Evolutionary conservation across 1,140 invertebrate genomes (phyloP), one percentile per base, ranked within the genome.

Genomic region (Hyposmocoma kahamanoa): DNA sequence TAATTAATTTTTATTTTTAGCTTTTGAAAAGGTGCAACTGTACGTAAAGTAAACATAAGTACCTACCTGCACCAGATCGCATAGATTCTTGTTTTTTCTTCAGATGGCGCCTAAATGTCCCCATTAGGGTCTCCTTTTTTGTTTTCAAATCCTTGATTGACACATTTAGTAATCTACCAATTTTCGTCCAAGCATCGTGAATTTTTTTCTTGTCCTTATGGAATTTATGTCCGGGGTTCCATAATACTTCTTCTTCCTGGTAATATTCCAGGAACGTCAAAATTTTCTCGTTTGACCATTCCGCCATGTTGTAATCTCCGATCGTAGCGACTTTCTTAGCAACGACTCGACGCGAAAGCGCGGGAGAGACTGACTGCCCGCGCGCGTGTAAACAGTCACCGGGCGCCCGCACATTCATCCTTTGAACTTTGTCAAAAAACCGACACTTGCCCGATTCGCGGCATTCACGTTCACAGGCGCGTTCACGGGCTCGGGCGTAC

Each of bases 41-140:
- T n/a, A n/a, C n/a, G n/a, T n/a, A n/a, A n/a, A n/a, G n/a, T n/a
- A n/a, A n/a, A n/a, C 3, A 13, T 24, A 42, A 13, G 11, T 22
- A 47, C 38, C 24, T 53, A 36, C 54, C 54, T 44, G 49, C 41
- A n/a, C 50, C 46, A 48, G 49, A 57, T 28, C 49, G 49, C 13
- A 30, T 44, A 22, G 55, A 58, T 10, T 49, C 50, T 32, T 44
- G 44, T 50, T 46, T 50, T 15, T 46, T 53, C 50, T 58, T 57
- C 42, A 57, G 46, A 22, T 58, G 46, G 11, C 42, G 41, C 0
- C 56, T 19, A 30, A 58, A 58, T 6, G 47, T 50, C 1, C 36
- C 24, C 46, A 53, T 53, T 20, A 58, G 30, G 42, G 45, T 53
- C 11, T 58, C 56, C 49, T 58, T 58, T 50, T 59, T 59, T 4